Percentiles rank a stretch among this genome's conserved stretches.
phyloP scores from a whole-genome alignment of 2,113 vertebrate species.

The Brachypteracias leptosomus region DNA sequence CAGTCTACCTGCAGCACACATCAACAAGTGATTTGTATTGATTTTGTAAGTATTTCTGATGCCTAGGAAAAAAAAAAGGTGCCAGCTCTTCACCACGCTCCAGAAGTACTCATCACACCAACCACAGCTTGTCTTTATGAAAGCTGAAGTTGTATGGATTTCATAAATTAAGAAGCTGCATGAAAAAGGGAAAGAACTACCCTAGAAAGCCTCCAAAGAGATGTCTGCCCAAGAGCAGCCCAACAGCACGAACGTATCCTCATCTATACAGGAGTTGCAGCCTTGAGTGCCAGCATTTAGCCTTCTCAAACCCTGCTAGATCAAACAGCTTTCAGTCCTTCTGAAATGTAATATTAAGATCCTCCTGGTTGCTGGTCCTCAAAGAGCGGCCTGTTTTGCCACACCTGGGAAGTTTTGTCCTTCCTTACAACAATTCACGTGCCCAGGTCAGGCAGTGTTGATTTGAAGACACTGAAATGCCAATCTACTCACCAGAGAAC shows the following conservation, averaged over 20 bases:
- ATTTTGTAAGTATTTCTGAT: not conserved
- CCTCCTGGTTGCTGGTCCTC: not conserved
- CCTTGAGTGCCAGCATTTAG: not conserved
- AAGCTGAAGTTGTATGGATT: not conserved
- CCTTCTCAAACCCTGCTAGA: not conserved
- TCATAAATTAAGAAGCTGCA: not conserved
- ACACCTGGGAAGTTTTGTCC: not conserved
- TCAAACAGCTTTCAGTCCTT: not conserved
- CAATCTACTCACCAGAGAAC: not conserved
- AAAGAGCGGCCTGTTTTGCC: not conserved
- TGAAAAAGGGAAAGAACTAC: not conserved
- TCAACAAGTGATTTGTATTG: not conserved
- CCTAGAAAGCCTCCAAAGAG: not conserved
- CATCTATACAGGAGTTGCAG: not conserved
- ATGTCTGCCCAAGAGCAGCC: not conserved
- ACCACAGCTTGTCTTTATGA: not conserved
- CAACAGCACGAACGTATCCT: not conserved
- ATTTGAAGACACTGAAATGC: not conserved
- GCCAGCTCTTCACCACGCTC: not conserved
- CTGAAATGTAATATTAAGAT: not conserved
- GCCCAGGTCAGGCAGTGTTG: rapidly evolving
- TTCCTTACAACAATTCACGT: not conserved
- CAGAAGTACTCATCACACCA: not conserved
- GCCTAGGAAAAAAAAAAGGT: not conserved
- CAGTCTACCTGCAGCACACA: not conserved